Evolutionary conservation across 2,113 vertebrate genomes (phyloP), one percentile per base, ranked within the genome.

Genomic region (Amblyopsis rosae): DNA sequence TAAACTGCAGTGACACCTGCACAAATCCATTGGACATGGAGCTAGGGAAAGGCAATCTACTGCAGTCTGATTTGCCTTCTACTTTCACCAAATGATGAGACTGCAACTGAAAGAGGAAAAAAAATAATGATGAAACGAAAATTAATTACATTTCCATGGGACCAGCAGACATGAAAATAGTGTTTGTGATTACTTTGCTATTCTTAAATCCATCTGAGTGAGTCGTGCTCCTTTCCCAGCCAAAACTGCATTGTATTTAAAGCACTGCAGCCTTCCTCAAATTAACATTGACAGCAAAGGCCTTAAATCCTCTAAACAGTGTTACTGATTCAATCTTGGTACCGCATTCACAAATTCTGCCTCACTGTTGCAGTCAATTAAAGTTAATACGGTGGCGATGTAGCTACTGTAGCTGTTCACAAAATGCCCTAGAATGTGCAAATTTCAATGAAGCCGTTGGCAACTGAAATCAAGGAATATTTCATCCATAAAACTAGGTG

Each of bases 21-120:
- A 65, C 70, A 33, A 90, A 90, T 88, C 85, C 88, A 88, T 89
- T 87, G 80, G 87, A 82, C 87, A 88, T 11, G 76, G 79, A 81
- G 79, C 59, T 75, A 2, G 45, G 16, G 63, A 51, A 77, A 77
- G 70, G 82, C 72, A 86, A 84, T 85, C 79, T 76, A 51, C 57
- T 77, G 51, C 16, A 6, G 62, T 53, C 70, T 69, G 75, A 69
- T 70, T 10, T 77, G 72, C 73, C 33, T 50, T 35, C 53, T 13
- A 62, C 46, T 69, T 77, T 67, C 53, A 61, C 51, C 17, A 64
- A 77, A 80, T 76, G 82, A 79, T 59, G 62, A 62, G 51, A 53
- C 60, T 0, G 17, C 70, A 51, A 61, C 19, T 53, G 73, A 7
- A n/a, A n/a, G n/a, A 53, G 51, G 51, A n/a, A 53, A 53, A 26